Base-by-base conservation (phyloP, 2,113 vertebrate genomes). In the Neodontobutis hainanensis region DNA sequence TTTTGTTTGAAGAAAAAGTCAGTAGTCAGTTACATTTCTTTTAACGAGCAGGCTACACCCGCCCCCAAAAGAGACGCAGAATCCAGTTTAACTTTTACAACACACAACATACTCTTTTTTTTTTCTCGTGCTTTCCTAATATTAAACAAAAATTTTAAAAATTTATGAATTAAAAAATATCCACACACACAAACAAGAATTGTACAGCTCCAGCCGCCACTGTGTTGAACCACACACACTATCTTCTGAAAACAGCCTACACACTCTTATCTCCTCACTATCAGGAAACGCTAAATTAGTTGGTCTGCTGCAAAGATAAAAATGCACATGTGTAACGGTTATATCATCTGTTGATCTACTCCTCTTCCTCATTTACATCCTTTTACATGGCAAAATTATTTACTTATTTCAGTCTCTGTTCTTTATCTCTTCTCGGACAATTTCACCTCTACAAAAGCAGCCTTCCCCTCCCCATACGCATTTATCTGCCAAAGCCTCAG, bases 391-490 rank as follows among this genome's bases (percentile, higher is more conserved):
- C 53, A 56, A 44, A 48, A 52, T 59, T 60, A n/a, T 68, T 50
- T 73, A 40, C 42, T 57, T 14, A 8, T 42, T 50, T 59, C 0
- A 11, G 45, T 48, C 27, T 70, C 62, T 65, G 15, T 6, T n/a
- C 42, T 65, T 16, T 49, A 51, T 73, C 69, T 81, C 16, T 9
- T 45, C 34, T 32, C 51, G 71, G 71, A 75, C 12, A 9, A 51
- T 67, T 27, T 60, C 49, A 62, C 71, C 67, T 40, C 56, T 51
- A 49, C 68, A 32, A n/a, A 40, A 63, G 38, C 58, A 12, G 56
- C 43, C 10, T 61, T 50, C 71, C 63, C 63, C 56, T 66, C 14
- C 62, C 38, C 47, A 16, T 4, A 11, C 12, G 65, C 7, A 34
- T 57, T 71, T 67, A 48, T 53, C 43, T 2, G 14, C 52, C 27